These are phyloP conservation scores for Grapholita molesta DNA, from an alignment of 1,140 invertebrate species.

Conservation along the genomic window DNA sequence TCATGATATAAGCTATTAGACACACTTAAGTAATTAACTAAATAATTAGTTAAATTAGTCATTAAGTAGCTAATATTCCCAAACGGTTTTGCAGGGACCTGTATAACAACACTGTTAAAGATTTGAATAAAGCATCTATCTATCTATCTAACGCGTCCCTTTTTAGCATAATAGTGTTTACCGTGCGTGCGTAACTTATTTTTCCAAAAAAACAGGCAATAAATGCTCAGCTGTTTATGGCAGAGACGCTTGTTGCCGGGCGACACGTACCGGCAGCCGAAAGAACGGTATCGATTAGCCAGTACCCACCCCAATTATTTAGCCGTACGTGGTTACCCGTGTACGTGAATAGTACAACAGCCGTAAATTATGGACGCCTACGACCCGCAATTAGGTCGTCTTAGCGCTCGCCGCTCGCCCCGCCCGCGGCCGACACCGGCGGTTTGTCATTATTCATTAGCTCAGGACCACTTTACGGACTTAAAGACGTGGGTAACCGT, in stretches of 20 bases:
- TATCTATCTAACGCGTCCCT: too few relatives aligned
- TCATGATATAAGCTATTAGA: too few relatives aligned
- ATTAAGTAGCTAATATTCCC: too few relatives aligned
- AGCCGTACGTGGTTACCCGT: slow-evolving; percentile 2
- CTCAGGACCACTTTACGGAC: neutral
- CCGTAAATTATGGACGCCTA: slow-evolving; percentile 49
- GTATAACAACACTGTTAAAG: too few relatives aligned
- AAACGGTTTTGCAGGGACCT: too few relatives aligned
- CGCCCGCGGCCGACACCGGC: neutral
- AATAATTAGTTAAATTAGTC: too few relatives aligned
- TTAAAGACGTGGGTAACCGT: neutral
- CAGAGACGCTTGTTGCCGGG: slow-evolving; percentile 32
- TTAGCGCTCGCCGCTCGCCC: slow-evolving; percentile 33
- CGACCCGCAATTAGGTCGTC: slow-evolving; percentile 47
- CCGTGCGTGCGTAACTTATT: neutral
- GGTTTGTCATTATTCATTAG: neutral
- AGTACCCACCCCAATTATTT: slow-evolving; percentile 23
- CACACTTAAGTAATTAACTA: too few relatives aligned
- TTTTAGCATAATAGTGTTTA: neutral
- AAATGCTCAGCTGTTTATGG: neutral
- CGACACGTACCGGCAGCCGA: slow-evolving; percentile 36
- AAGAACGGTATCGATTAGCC: slow-evolving; percentile 52
- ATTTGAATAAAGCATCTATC: too few relatives aligned
- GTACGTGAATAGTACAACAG: slow-evolving; percentile 5
- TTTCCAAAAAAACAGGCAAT: neutral